These are phyloP conservation scores for Trissolcus brochymenae DNA, from an alignment of 2,888 invertebrate species.

Conservation along the genomic window DNA sequence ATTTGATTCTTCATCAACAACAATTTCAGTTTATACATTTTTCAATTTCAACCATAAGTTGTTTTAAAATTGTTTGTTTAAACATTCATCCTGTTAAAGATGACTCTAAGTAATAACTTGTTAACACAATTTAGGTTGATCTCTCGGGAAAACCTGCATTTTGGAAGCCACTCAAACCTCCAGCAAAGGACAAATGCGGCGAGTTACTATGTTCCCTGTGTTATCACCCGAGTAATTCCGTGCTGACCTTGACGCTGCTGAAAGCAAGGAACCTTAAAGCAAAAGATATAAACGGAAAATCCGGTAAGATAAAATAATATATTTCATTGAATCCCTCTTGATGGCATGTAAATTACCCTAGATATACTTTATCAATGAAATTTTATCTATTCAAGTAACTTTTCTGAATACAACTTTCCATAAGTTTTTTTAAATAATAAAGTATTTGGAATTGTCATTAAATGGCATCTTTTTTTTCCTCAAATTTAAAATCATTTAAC, in stretches of 20 bases:
- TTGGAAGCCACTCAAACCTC: constrained; percentile 94
- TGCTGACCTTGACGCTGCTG: constrained; percentile 91
- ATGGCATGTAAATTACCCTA: constrained; percentile 40
- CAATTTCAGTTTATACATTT: too few relatives aligned
- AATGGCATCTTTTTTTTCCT: too few relatives aligned
- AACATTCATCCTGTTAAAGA: neutral
- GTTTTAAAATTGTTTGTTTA: neutral
- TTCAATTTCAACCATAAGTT: too few relatives aligned
- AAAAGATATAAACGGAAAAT: constrained; percentile 97
- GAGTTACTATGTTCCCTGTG: constrained; percentile 94
- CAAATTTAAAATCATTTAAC: too few relatives aligned
- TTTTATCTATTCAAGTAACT: constrained; percentile 13
- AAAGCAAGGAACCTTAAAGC: constrained; percentile 97
- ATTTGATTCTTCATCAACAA: neutral
- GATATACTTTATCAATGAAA: constrained; percentile 18
- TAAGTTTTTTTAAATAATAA: too few relatives aligned
- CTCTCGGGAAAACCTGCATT: constrained; percentile 95
- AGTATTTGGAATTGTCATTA: too few relatives aligned
- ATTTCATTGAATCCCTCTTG: constrained; percentile 29
- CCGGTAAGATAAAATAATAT: constrained; percentile 80
- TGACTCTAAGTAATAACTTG: constrained; percentile 21
- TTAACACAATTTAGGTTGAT: constrained; percentile 82
- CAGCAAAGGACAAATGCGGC: constrained; percentile 94
- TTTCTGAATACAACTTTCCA: constrained; percentile 4
- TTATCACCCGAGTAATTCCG: constrained; percentile 96